Percentiles rank a stretch among this genome's conserved stretches.
These are phyloP conservation scores for Psittacula echo DNA, from an alignment of 2,797 vertebrate species.

Conservation along the genomic window DNA sequence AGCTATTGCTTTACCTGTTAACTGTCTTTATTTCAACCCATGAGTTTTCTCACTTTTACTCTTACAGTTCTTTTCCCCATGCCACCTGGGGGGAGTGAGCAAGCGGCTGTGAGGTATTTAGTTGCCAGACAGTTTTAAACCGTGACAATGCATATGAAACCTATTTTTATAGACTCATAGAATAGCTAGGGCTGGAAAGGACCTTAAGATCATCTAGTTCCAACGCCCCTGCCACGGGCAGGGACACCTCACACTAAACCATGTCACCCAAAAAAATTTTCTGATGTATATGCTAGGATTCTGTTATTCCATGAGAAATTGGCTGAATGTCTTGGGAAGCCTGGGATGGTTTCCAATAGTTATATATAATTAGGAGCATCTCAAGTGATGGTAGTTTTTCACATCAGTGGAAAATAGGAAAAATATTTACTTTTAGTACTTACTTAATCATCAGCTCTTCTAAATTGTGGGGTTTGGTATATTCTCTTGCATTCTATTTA, in stretches of 20 bases:
- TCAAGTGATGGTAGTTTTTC: background rate
- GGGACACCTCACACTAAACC: no score
- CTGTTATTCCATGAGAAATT: conserved; percentile 20
- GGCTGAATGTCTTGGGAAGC: conserved; percentile 29
- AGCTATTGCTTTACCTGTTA: background rate
- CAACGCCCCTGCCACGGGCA: no score
- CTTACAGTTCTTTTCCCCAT: background rate
- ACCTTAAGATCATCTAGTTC: no score
- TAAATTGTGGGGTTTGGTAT: background rate
- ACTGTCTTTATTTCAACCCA: background rate
- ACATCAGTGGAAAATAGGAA: background rate
- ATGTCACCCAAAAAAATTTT: background rate
- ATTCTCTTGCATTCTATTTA: background rate
- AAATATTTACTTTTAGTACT: conserved; percentile 38
- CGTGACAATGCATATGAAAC: background rate
- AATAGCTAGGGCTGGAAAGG: no score
- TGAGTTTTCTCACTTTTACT: background rate
- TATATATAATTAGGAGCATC: conserved; percentile 37
- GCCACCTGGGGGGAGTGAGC: background rate
- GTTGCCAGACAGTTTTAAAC: background rate
- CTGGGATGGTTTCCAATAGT: conserved; percentile 39
- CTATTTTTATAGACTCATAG: background rate
- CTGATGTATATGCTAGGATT: background rate
- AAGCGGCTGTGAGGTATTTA: background rate
- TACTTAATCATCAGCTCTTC: background rate